A percentile compares a stretch with the other conserved stretches of the same genome.
phyloP scores from a whole-genome alignment of 2,888 invertebrate species.

The Diadromus collaris region DNA sequence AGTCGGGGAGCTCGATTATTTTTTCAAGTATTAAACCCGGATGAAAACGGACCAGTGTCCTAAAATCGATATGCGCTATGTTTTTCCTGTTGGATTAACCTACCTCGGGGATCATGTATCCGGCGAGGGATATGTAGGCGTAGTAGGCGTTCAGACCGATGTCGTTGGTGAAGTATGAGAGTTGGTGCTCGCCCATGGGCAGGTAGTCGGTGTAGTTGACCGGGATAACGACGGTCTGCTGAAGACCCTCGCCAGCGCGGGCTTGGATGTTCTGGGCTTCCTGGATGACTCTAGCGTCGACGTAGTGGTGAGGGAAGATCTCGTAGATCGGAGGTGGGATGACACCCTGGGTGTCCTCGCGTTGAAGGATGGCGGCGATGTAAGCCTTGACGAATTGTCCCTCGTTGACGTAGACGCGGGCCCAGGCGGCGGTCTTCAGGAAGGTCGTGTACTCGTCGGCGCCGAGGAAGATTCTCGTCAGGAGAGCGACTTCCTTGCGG shows the following conservation, averaged over 20 bases:
- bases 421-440: conserved; percentile 85
- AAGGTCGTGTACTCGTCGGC: conserved; percentile 88
- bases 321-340: conserved; percentile 88
- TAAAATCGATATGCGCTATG: background rate
- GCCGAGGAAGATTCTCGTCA: conserved; percentile 86
- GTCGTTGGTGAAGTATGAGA: conserved; percentile 88
- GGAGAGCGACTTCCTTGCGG: conserved; percentile 83
- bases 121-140: conserved; percentile 83
- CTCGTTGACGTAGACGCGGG: conserved; percentile 86
- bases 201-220: conserved; percentile 83
- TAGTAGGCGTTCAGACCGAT: conserved; percentile 86
- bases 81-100: conserved; percentile 31
- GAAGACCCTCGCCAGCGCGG: conserved; percentile 60
- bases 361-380: conserved; percentile 84
- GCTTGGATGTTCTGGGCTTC: conserved; percentile 82
- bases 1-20: background rate
- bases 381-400: conserved; percentile 84
- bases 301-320: conserved; percentile 87
- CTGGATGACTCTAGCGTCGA: conserved; percentile 85
- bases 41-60: background rate
- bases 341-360: conserved; percentile 84
- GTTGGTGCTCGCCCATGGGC: conserved; percentile 82
- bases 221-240: conserved; percentile 82
- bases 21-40: background rate
- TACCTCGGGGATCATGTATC: conserved; percentile 78